Base-by-base conservation (phyloP, 2,797 vertebrate genomes). In the Microctenopoma lineatum region DNA sequence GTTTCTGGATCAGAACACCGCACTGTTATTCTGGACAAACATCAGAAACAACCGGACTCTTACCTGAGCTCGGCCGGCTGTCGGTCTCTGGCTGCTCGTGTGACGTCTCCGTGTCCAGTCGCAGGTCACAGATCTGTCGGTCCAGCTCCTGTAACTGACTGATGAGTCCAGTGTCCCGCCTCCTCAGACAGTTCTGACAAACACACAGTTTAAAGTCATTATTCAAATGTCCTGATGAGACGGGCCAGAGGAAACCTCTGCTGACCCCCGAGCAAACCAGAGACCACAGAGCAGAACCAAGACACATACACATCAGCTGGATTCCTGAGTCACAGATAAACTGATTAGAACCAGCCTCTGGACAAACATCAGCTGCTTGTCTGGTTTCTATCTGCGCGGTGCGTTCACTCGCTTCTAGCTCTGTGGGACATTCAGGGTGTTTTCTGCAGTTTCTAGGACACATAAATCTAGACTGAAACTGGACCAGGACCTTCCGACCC, bases 11-110 rank as follows among this genome's bases (percentile, higher is more conserved):
- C 27, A 29, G 27, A 29, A 2, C 27, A 29, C 27, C 5, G 4
- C 27, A 29, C 27, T 29, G 27, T 29, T 29, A 29, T 29, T 6
- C 27, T 29, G 4, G 27, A 29, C 27, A 29, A 29, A 29, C 27
- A 2, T 29, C 27, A 29, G 27, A 29, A 29, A 29, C 5, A 29
- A 29, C 27, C 27, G 3, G 27, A 29, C 27, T 46, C 7, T 18
- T 41, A 98, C 97, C 97, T 93, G 97, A 99, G 90, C 97, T 98
- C 39, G 97, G 96, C 36, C 96, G 94, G 80, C 97, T 99, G 92
- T 98, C 96, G 0, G 92, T 94, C 89, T 98, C 97, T 73, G 90
- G 87, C 36, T 89, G 95, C 12, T 97, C 96, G 59, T 93, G 94
- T 27, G 95, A 87, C 0, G 84, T 91, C 87, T 96, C 95, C 0